Evolutionary conservation across 64 coral and sea anemone species (phyloP).

Genomic region (Catalaphyllia jardinei): DNA sequence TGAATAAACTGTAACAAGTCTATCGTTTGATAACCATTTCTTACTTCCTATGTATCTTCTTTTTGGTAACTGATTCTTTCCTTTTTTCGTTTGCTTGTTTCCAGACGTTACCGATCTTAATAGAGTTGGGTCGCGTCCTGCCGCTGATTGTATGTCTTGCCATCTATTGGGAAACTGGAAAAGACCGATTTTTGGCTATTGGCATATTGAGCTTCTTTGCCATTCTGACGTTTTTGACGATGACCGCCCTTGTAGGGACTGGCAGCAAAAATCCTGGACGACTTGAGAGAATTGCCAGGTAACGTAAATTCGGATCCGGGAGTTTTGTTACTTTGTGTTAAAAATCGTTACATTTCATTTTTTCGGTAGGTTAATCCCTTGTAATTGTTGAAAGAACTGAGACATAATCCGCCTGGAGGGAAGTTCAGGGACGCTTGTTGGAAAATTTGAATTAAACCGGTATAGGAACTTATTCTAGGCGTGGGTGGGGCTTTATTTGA

Average conservation of each 20-base stretch:
- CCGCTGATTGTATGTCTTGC: constrained; percentile 12
- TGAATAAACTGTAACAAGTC: too few relatives aligned
- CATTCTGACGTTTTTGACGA: not conserved
- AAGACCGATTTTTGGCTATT: not conserved
- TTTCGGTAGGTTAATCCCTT: not conserved
- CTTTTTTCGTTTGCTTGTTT: not conserved
- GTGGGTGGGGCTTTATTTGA: too few relatives aligned
- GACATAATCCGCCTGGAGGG: too few relatives aligned
- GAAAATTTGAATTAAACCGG: too few relatives aligned
- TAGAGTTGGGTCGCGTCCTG: constrained; percentile 19
- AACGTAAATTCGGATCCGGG: not conserved
- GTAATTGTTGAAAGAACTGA: not conserved
- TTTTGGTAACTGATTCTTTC: not conserved
- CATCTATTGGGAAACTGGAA: constrained; percentile 1
- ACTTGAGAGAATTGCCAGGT: constrained; percentile 29
- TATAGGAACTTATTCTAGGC: too few relatives aligned
- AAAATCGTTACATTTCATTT: too few relatives aligned
- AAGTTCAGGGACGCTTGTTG: too few relatives aligned
- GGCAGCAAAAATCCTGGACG: constrained; percentile 33
- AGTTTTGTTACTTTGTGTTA: too few relatives aligned
- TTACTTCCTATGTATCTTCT: too few relatives aligned
- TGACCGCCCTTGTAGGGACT: constrained; percentile 8
- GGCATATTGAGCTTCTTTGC: constrained; percentile 23
- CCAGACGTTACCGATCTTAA: constrained; percentile 5
- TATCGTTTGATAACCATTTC: too few relatives aligned